Evolutionary conservation across 2,888 invertebrate genomes (phyloP).

Genomic region (Epinotia demarniana): DNA sequence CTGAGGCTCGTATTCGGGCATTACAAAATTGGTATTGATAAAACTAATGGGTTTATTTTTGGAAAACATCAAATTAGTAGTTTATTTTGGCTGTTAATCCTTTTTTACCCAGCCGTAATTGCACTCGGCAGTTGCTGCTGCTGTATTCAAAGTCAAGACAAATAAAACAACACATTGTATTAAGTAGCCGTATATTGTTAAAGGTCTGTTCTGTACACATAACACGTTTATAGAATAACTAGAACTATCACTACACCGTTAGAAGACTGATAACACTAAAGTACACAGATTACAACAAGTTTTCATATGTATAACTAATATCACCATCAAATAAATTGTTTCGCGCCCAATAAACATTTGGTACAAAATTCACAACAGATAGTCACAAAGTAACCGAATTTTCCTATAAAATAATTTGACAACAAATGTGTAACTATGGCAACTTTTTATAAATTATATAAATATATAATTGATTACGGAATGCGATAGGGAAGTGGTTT

Average conservation of each 20-base stretch:
- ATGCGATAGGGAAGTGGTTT: slow-evolving; percentile 48
- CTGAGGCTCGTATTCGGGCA: too few species aligned
- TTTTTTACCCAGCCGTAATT: too few species aligned
- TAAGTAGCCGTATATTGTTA: slow-evolving; percentile 79
- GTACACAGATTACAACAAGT: slow-evolving; percentile 66
- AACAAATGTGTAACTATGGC: slow-evolving; percentile 66
- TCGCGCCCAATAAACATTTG: slow-evolving; percentile 68
- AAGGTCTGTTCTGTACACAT: slow-evolving; percentile 74
- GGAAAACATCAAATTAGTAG: too few species aligned
- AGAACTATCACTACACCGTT: slow-evolving; percentile 62
- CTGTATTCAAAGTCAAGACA: slow-evolving; percentile 27
- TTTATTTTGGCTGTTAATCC: too few species aligned
- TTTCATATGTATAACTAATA: slow-evolving; percentile 73
- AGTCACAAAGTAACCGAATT: slow-evolving; percentile 61
- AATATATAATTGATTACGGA: slow-evolving; percentile 43
- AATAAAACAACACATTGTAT: slow-evolving; percentile 51
- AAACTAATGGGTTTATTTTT: too few species aligned
- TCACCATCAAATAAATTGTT: slow-evolving; percentile 71
- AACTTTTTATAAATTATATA: slow-evolving; percentile 55
- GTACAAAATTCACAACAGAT: slow-evolving; percentile 72
- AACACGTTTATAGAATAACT: slow-evolving; percentile 71
- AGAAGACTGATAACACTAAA: slow-evolving; percentile 63
- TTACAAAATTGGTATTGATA: too few species aligned
- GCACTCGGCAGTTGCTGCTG: too few species aligned
- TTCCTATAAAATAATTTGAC: slow-evolving; percentile 57